Evolutionary conservation across 2,113 vertebrate species (phyloP), one percentile per base, ranked within the genome.

Genomic region (Notarius lentiginosus): DNA sequence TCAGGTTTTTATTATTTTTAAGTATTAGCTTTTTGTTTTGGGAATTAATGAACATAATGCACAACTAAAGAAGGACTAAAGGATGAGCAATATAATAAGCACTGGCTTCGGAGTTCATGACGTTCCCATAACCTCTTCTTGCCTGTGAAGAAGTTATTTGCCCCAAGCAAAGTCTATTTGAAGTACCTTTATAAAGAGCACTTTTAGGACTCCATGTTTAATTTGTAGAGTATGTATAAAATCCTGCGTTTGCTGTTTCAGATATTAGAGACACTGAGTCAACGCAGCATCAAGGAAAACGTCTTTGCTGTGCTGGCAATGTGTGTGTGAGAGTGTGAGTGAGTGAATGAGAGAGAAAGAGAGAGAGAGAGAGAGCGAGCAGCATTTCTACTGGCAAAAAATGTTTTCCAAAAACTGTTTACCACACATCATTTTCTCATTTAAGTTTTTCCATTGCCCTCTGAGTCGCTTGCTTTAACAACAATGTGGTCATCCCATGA

Each of bases 351-450:
- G 41, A 41, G 41, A 41, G 41, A 41, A 2, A 41, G 1, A 34
- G 2, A 34, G 2, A 34, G 2, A 34, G 34, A 41, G 34, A 41
- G 41, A 4, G 41, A 41, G 41, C 0, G 41, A 41, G 41, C 41
- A 41, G 41, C 63, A 82, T 77, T 85, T 70, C 58, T 89, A 17
- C 68, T 15, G 87, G 83, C 81, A 68, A 70, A 82, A 79, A 77
- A 85, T 82, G 55, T 89, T 88, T 89, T 89, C 70, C 86, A 85
- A 88, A 90, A 88, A 86, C 60, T 90, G 89, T 90, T 90, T 90
- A 89, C 90, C 90, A 88, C 88, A 90, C 88, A 89, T 85, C n/a
- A 90, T 90, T 91, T 89, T 87, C 87, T 86, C 81, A 73, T 89
- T 90, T 86, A 30, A 84, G 72, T 86, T 66, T 86, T 90, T 86